Conservation (phyloP, 2,797 vertebrate genomes). For the Muraenolepis orangiensis region DNA sequence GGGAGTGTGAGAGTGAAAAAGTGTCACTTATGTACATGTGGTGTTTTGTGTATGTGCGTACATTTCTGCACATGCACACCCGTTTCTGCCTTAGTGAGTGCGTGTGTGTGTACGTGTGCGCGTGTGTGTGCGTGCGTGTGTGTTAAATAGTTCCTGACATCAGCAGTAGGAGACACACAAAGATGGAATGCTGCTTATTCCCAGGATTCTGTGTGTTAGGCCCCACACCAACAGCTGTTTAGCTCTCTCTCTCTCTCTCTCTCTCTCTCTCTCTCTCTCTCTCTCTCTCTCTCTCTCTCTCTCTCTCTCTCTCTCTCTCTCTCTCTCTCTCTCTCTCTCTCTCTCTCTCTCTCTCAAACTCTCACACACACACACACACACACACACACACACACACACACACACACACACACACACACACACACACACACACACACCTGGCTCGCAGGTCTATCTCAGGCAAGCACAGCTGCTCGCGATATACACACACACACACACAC, state of each 20-base stretch:
- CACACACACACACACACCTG: background rate
- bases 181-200: conserved; percentile 51
- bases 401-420: too few relatives aligned
- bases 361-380: too few relatives aligned
- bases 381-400: too few relatives aligned
- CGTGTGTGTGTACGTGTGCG: conserved; percentile 9
- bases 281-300: too few relatives aligned
- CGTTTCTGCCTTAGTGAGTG: conserved; percentile 18
- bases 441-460: background rate
- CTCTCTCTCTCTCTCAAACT: too few relatives aligned
- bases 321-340: too few relatives aligned
- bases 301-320: too few relatives aligned
- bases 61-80: background rate
- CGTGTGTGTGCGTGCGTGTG: conserved; percentile 6
- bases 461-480: background rate
- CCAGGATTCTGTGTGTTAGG: conserved; percentile 36
- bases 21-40: background rate
- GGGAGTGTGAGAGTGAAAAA: background rate
- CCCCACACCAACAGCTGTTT: conserved; percentile 32
- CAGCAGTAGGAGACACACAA: conserved; percentile 41
- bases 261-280: too few relatives aligned
- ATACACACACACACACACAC: background rate
- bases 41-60: background rate
- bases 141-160: conserved; percentile 50
- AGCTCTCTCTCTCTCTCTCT: background rate